These are phyloP conservation scores for Idaea aversata DNA, from an alignment of 2,888 invertebrate species.

Conservation along the genomic window DNA sequence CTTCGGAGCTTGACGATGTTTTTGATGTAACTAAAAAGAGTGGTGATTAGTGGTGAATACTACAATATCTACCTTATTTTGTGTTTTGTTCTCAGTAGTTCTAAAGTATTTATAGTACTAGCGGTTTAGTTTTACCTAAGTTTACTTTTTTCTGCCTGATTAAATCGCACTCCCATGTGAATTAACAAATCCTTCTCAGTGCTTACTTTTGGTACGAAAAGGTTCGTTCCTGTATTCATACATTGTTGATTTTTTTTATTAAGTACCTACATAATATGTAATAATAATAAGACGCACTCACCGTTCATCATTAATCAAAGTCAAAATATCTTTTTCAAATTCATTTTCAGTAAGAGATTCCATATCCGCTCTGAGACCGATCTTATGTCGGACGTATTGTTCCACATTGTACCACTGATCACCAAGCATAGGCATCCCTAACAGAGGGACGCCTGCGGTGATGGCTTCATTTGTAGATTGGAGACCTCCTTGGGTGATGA, in stretches of 20 bases:
- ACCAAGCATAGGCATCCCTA: slow-evolving; percentile 63
- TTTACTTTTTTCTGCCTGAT: too few species aligned
- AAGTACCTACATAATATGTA: too few species aligned
- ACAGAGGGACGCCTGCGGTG: slow-evolving; percentile 56
- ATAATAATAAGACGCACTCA: slow-evolving; percentile 16
- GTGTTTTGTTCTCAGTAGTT: too few species aligned
- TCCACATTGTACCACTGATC: slow-evolving; percentile 67
- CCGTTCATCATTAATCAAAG: slow-evolving; percentile 44
- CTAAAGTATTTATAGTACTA: too few species aligned
- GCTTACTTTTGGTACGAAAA: too few species aligned
- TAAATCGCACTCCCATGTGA: too few species aligned
- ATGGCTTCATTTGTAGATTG: slow-evolving; percentile 73
- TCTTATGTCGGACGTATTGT: slow-evolving; percentile 42
- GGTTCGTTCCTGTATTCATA: too few species aligned
- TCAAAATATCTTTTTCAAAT: slow-evolving; percentile 39
- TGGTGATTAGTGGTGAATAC: neutral
- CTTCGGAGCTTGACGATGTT: slow-evolving; percentile 35
- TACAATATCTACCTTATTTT: too few species aligned
- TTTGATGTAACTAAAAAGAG: slow-evolving; percentile 25
- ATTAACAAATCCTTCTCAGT: too few species aligned
- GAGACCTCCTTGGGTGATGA: slow-evolving; percentile 71
- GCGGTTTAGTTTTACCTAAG: too few species aligned
- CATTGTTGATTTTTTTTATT: too few species aligned
- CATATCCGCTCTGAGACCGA: slow-evolving; percentile 46
- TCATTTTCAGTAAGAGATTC: slow-evolving; percentile 38